Percentiles rank a stretch among this genome's conserved stretches.
Evolutionary conservation across 2,888 invertebrate genomes (phyloP).

Genomic region (Tinea pellionella): DNA sequence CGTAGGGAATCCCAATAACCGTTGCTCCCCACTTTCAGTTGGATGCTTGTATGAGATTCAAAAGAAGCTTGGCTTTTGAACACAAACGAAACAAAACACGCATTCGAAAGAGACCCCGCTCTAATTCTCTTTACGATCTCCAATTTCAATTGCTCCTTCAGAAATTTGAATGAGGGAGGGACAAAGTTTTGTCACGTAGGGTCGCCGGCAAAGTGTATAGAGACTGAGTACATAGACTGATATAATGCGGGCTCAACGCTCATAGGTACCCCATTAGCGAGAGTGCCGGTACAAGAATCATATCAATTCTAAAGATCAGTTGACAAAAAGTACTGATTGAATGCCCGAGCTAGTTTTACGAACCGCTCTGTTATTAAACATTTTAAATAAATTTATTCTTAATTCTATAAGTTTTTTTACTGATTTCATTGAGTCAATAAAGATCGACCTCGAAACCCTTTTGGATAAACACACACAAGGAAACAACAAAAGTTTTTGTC

Average conservation of each 20-base stretch:
- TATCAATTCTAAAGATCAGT: conserved; percentile 61
- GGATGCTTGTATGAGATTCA: conserved; percentile 65
- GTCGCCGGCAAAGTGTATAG: conserved; percentile 47
- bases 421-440: conserved; percentile 43
- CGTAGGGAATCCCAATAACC: conserved; percentile 65
- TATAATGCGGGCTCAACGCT: conserved; percentile 60
- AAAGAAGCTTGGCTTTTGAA: conserved; percentile 62
- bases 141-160: conserved; percentile 71
- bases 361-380: conserved; percentile 64
- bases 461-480: conserved; percentile 40
- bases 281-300: conserved; percentile 53
- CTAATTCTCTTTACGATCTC: conserved; percentile 70
- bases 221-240: conserved; percentile 34
- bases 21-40: conserved; percentile 63
- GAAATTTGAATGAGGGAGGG: conserved; percentile 69
- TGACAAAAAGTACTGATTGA: conserved; percentile 56
- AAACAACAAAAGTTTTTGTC: conserved; percentile 39
- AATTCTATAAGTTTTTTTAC: conserved; percentile 47
- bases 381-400: conserved; percentile 53
- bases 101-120: conserved; percentile 61
- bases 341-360: conserved; percentile 48
- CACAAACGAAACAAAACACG: conserved; percentile 60
- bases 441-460: conserved; percentile 56
- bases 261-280: conserved; percentile 66
- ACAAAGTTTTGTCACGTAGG: conserved; percentile 68